Base-by-base conservation (phyloP, 2,797 vertebrate species). In the Platyrinchus mystaceus region DNA sequence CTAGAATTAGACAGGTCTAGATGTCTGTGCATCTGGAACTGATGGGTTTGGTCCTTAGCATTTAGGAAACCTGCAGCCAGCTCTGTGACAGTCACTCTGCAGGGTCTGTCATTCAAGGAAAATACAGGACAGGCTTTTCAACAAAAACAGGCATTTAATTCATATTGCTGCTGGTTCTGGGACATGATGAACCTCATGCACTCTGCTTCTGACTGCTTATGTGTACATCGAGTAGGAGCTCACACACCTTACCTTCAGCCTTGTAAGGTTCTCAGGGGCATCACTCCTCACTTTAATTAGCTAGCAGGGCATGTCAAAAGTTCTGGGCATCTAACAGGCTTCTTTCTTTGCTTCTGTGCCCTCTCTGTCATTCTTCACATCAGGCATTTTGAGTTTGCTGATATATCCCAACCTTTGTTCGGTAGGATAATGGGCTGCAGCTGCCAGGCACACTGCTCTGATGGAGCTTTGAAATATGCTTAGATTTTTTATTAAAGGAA, bases 401-500 rank as follows among this genome's bases (percentile, higher is more conserved):
- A 11, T 63, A 18, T 7, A 60, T 44, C 52, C 37, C 1, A 0
- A 19, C 32, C 47, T 59, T 52, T 53, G 22, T 26, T 60, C 56
- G 7, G 10, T 41, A 49, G n/a, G 69, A 34, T 30, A 13, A 62
- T 28, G 55, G 41, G 27, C 49, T 1, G 0, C 37, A 82, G 24
- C 74, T 90, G 49, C 30, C 37, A 52, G 26, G 85, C 76, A 34
- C 34, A 2, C 34, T 74, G 22, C 43, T 85, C 87, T 87, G 36
- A 36, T 83, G 49, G 41, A 80, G n/a, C 56, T 36, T 55, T 50
- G 53, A 78, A 87, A 58, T 32, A 36, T 6, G 14, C 34, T 75
- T 66, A 39, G 53, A 59, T 69, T 87, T 84, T 84, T 88, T 64
- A 88, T 86, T 71, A 56, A 56, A 87, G 32, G 68, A 66, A 58